phyloP scores from a whole-genome alignment of 2,797 vertebrate species.

The Pangasius larnaudii region DNA sequence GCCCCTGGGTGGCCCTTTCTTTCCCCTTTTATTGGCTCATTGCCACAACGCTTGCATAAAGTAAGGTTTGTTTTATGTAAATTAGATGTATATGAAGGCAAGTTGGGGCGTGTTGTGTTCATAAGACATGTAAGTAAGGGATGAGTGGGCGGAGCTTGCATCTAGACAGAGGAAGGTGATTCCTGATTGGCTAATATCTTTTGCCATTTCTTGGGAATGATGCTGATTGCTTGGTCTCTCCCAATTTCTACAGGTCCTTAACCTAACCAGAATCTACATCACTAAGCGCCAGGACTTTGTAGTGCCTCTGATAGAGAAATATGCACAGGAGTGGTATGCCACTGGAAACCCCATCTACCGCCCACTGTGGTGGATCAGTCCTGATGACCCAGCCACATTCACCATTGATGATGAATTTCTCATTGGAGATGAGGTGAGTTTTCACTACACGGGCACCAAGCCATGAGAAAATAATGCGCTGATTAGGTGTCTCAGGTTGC shows the following conservation, averaged over 20 bases:
- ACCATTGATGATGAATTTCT: conserved; percentile 88
- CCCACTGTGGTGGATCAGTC: conserved; percentile 89
- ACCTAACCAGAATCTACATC: conserved; percentile 82
- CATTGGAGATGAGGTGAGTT: conserved; percentile 87
- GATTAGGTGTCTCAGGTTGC: neutral
- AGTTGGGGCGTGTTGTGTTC: neutral
- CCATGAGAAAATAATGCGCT: neutral
- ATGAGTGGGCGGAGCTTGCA: neutral
- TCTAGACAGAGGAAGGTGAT: neutral
- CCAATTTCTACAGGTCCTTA: conserved; percentile 76
- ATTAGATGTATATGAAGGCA: neutral
- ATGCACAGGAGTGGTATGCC: conserved; percentile 80
- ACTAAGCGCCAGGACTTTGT: conserved; percentile 81
- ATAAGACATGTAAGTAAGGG: neutral
- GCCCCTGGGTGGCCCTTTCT: neutral
- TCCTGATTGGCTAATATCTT: neutral
- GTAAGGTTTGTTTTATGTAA: neutral
- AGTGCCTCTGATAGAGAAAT: conserved; percentile 80
- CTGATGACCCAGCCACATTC: conserved; percentile 80
- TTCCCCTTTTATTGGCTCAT: neutral
- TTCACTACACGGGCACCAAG: neutral
- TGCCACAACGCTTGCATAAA: neutral
- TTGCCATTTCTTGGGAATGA: neutral
- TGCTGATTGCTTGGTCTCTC: neutral
- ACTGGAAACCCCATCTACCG: conserved; percentile 84